These are phyloP conservation scores for Albula glossodonta DNA, from an alignment of 2,113 vertebrate genomes.

Conservation along the genomic window DNA sequence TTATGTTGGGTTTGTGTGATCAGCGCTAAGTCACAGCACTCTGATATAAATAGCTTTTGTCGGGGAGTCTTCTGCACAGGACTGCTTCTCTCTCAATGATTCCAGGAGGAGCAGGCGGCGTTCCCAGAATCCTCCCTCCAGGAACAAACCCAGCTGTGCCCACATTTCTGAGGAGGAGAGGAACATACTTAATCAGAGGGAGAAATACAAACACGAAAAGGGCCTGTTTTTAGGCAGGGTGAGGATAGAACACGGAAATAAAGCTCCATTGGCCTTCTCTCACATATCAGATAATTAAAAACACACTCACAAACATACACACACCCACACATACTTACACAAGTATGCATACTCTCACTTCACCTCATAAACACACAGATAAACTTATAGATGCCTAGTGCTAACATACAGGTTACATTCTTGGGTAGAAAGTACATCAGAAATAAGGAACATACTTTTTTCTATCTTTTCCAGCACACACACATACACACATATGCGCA, in stretches of 20 bases:
- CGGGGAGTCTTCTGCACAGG: neutral
- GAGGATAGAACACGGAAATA: neutral
- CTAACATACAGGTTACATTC: no score
- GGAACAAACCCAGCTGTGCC: conserved; percentile 50
- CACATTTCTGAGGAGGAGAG: conserved; percentile 43
- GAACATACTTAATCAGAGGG: conserved; percentile 53
- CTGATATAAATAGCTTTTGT: neutral
- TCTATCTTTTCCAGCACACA: no score
- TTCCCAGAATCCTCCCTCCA: conserved; percentile 37
- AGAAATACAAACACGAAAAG: conserved; percentile 44
- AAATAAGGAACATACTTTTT: neutral
- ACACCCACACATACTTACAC: neutral
- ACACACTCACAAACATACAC: neutral
- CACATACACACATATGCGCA: no score
- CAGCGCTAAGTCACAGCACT: neutral
- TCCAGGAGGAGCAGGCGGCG: conserved; percentile 38
- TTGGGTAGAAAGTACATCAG: no score
- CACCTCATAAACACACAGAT: neutral
- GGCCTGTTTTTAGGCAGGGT: conserved; percentile 18
- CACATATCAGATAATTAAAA: no score
- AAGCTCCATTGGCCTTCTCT: no score
- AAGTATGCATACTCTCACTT: neutral
- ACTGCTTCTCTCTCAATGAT: conserved; percentile 20
- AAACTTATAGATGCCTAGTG: no score
- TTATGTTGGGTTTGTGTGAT: neutral